Evolutionary conservation across 2,888 invertebrate species (phyloP).

Genomic region (Phanerotoma sp.): DNA sequence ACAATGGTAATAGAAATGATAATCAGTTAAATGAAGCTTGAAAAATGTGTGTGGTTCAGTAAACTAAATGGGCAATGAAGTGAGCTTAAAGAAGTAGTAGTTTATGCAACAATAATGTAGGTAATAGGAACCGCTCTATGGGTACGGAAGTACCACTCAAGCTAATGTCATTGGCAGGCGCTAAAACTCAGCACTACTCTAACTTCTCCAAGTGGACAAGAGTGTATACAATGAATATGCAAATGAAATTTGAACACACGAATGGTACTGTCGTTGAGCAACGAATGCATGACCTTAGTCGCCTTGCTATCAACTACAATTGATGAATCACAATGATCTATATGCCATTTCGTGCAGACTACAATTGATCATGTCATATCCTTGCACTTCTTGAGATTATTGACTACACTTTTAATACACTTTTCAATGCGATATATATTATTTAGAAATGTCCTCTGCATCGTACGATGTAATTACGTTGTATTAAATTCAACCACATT

Average conservation of each 20-base stretch:
- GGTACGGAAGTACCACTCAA: slow-evolving; percentile 4
- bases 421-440: too few species aligned
- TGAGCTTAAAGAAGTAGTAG: too few species aligned
- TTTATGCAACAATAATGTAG: neutral
- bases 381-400: neutral
- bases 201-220: slow-evolving; percentile 21
- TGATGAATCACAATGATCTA: slow-evolving; percentile 1
- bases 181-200: slow-evolving; percentile 14
- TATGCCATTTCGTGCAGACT: slow-evolving; percentile 1
- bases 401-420: too few species aligned
- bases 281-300: slow-evolving; percentile 1
- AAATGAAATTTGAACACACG: slow-evolving; percentile 5
- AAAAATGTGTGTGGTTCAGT: too few species aligned
- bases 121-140: neutral
- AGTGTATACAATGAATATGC: slow-evolving; percentile 15
- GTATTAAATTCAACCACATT: too few species aligned
- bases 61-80: too few species aligned
- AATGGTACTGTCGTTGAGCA: slow-evolving; percentile 5
- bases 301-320: neutral
- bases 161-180: slow-evolving; percentile 20
- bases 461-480: too few species aligned
- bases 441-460: too few species aligned
- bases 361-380: neutral
- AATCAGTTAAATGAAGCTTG: neutral
- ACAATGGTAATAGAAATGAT: too few species aligned